These are phyloP conservation scores for Pheosia gnoma DNA, from an alignment of 2,888 invertebrate species.

Conservation along the genomic window DNA sequence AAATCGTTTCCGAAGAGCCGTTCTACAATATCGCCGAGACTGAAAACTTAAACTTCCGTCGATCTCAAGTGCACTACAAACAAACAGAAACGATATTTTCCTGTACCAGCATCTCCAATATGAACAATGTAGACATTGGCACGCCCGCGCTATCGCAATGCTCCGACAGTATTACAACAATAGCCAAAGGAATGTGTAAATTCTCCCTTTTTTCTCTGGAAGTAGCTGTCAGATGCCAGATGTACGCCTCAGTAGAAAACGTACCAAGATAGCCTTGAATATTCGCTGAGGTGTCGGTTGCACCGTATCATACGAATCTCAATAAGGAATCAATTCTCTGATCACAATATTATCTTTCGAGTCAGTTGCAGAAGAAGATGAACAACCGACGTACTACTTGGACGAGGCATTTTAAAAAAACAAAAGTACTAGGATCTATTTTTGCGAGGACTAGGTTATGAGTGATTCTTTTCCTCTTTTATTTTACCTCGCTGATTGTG, in stretches of 20 bases:
- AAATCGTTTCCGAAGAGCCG: not conserved
- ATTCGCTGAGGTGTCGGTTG: constrained; percentile 25
- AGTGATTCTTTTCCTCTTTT: too few relatives aligned
- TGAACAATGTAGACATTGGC: constrained; percentile 11
- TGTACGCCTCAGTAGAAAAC: constrained; percentile 33
- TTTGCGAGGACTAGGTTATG: too few relatives aligned
- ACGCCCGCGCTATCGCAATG: not conserved
- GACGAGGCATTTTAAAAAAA: too few relatives aligned
- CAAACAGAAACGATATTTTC: not conserved
- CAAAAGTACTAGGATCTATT: too few relatives aligned
- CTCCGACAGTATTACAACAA: constrained; percentile 24
- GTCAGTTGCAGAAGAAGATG: too few relatives aligned
- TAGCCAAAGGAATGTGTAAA: constrained; percentile 19
- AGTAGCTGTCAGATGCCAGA: constrained; percentile 34
- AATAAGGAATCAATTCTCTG: not conserved
- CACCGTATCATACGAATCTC: constrained; percentile 20
- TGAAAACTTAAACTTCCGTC: not conserved
- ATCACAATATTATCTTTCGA: too few relatives aligned
- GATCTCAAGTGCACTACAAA: not conserved
- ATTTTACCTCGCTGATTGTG: too few relatives aligned
- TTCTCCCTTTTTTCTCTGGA: constrained; percentile 26
- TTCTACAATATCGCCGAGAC: not conserved
- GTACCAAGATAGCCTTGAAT: constrained; percentile 43
- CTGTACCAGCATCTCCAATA: constrained; percentile 3
- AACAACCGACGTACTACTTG: too few relatives aligned